Conservation (phyloP, 2,113 vertebrate genomes). For the Prolemur simus region DNA sequence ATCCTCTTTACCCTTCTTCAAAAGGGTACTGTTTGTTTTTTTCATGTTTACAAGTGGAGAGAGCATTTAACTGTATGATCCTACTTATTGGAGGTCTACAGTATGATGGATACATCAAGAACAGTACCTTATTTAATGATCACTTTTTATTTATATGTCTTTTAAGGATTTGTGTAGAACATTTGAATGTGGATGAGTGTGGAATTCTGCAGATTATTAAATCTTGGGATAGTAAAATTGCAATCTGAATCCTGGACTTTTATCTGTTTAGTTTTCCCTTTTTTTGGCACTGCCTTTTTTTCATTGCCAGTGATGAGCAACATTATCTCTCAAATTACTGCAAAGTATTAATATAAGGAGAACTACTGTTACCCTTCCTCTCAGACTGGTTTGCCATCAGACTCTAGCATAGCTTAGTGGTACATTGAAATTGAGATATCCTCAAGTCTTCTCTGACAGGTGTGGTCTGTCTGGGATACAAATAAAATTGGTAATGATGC, state of each 20-base stretch:
- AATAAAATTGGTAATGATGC: constrained; percentile 10
- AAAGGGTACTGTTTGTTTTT: not conserved
- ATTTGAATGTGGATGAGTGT: not conserved
- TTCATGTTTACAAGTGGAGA: not conserved
- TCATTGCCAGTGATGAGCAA: not conserved
- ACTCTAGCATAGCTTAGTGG: not conserved
- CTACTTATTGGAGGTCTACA: not conserved
- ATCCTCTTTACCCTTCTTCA: not conserved
- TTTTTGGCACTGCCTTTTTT: not conserved
- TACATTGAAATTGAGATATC: not conserved
- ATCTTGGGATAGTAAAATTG: not conserved
- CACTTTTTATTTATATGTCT: not conserved
- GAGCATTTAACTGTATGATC: not conserved
- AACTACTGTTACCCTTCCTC: not conserved
- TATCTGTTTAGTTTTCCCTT: not conserved
- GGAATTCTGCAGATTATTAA: not conserved
- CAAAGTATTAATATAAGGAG: not conserved
- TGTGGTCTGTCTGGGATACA: not conserved
- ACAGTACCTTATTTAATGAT: not conserved
- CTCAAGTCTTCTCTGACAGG: not conserved
- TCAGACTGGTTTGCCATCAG: not conserved
- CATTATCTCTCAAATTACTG: not conserved
- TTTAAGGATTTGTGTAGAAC: not conserved
- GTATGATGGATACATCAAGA: not conserved
- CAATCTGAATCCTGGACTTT: not conserved